Base-by-base conservation (phyloP, 1,140 invertebrate genomes). In the Drosophila pseudoananassae region DNA sequence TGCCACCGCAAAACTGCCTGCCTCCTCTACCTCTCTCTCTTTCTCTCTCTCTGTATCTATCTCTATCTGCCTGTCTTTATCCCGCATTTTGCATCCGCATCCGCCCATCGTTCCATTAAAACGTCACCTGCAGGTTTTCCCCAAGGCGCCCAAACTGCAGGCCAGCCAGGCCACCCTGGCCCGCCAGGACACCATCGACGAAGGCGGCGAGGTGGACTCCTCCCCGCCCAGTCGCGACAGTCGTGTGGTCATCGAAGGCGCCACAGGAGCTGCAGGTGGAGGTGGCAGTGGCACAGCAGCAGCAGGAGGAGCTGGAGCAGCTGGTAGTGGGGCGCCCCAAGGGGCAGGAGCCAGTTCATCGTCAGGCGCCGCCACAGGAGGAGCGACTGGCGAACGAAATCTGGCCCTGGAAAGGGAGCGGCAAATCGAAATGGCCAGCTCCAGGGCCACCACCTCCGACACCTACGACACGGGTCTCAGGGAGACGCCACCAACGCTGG, bases 181-280 rank as follows among this genome's bases (percentile, higher is more conserved):
- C 82, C 85, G 95, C 83, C 93, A 96, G 92, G 96, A 97, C 76
- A 97, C 97, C 10, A 98, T 98, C 64, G 96, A 98, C 76, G 97
- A 98, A 91, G 93, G 94, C 36, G 93, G 93, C 23, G 95, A 96
- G 88, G 92, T 92, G 1, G 94, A 93, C 56, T 92, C 93, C 7
- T 91, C 91, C 51, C 75, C 90, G 6, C 77, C 84, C 52, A 79
- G 65, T 61, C 82, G 91, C 47, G 90, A 91, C 43, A 82, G 77
- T 17, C 88, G 90, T 1, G 73, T 91, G 38, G 71, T 91, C 40
- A 83, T 90, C 53, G 90, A 91, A 43, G 85, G 60, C 4, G 45
- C 60, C 7, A 40, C n/a, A 0, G 49, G 14, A 1, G 54, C 15
- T 29, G 52, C 25, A 1, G 61, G 31, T 4, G 60, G 17, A 12